phyloP scores from a whole-genome alignment of 2,888 invertebrate genomes.

The Tortricodes alternella region DNA sequence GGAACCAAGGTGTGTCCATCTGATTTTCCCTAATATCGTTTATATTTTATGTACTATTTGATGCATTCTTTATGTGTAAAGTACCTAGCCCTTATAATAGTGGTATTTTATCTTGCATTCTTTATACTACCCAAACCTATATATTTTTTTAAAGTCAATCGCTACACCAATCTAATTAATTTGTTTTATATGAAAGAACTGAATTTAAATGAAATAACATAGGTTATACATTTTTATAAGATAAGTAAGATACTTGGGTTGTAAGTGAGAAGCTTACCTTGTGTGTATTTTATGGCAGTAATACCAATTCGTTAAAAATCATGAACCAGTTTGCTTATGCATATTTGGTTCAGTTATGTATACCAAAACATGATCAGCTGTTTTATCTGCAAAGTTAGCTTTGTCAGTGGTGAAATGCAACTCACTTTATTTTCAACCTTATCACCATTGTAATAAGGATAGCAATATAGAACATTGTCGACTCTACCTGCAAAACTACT shows the following conservation, averaged over 20 bases:
- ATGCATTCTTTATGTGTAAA: too few relatives aligned
- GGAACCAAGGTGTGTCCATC: neutral
- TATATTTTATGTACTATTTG: too few relatives aligned
- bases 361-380: constrained; percentile 30
- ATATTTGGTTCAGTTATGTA: neutral
- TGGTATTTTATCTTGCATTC: neutral
- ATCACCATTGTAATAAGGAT: neutral
- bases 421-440: neutral
- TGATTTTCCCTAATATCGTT: too few relatives aligned
- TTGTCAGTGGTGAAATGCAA: neutral
- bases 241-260: too few relatives aligned
- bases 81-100: neutral
- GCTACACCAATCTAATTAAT: too few relatives aligned
- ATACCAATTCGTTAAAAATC: too few relatives aligned
- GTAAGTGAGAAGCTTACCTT: too few relatives aligned
- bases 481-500: neutral
- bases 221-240: too few relatives aligned
- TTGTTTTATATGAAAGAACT: too few relatives aligned
- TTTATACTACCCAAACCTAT: neutral
- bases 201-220: too few relatives aligned
- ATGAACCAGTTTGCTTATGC: neutral
- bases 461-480: neutral
- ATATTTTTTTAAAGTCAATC: neutral
- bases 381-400: constrained; percentile 20
- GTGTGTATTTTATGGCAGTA: too few relatives aligned